Base-by-base conservation (phyloP, 1,140 invertebrate genomes). In the Leptinotarsa lineolata region DNA sequence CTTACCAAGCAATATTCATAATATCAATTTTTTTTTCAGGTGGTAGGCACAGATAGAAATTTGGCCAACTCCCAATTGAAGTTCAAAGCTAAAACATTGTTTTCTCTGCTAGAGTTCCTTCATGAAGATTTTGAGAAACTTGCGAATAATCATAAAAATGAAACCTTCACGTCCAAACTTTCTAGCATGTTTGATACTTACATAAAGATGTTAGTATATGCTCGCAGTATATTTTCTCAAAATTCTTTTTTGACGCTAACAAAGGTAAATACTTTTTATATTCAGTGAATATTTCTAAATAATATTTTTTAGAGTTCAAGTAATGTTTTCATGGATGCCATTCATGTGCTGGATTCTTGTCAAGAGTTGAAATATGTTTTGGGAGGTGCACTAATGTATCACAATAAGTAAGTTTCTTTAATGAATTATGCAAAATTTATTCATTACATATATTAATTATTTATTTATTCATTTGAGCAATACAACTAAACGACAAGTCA, bases 111-210 rank as follows among this genome's bases (percentile, higher is more conserved):
- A 16, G 89, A 88, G 73, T 92, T 95, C 82, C 95, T 93, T 82
- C 93, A 95, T 83, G 90, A 90, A 44, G 92, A 94, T 85, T 87
- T 95, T 65, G 89, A 91, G 77, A 88, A 88, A 15, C 87, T 95
- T 76, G 88, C 88, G 13, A 83, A 85, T 64, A 87, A 88, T 54
- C 88, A 87, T 70, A 87, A 89, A 30, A 88, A 90, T 76, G 88
- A 88, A 45, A 89, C 90, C 79, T 87, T 94, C 60, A 88, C 89
- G 1, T 92, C 93, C 78, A 94, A 93, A 81, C 85, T 95, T 22
- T 93, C 92, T 84, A 90, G 92, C 81, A 92, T 94, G 81, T 92
- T 95, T 81, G 93, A 95, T 85, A 93, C 92, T 20, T 95, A 94
- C 84, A 86, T 95, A 65, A 93, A 93, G 48, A 90, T 94, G 80